These are phyloP conservation scores for Antennarius maculatus DNA, from an alignment of 2,797 vertebrate species.

Conservation along the genomic window DNA sequence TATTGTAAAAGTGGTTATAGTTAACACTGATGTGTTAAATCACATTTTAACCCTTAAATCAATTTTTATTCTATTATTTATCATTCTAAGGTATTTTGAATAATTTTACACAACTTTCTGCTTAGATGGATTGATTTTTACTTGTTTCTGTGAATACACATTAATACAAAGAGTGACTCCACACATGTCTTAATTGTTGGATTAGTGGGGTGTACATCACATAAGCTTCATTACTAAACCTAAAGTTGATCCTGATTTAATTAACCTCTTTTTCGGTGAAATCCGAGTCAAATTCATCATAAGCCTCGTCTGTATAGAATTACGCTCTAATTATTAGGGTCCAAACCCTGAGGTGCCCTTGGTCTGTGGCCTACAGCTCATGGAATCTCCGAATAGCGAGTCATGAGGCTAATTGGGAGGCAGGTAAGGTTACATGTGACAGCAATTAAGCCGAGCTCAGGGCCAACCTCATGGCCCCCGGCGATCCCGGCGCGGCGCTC, in stretches of 20 bases:
- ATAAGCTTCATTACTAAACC: constrained; percentile 33
- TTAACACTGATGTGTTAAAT: too few relatives aligned
- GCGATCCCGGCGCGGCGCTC: constrained; percentile 54
- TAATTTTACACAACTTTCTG: neutral
- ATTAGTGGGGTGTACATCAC: constrained; percentile 35
- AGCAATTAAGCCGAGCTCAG: constrained; percentile 81
- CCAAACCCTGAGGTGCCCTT: constrained; percentile 68
- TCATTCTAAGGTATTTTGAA: neutral
- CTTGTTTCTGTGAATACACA: neutral
- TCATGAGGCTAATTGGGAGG: constrained; percentile 82
- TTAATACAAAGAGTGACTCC: neutral
- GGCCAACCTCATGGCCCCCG: constrained; percentile 76
- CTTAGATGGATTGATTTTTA: neutral
- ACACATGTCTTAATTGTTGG: constrained; percentile 21
- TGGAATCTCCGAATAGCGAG: constrained; percentile 81
- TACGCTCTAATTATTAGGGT: constrained; percentile 78
- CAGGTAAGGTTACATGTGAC: constrained; percentile 88
- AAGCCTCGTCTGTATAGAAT: constrained; percentile 72
- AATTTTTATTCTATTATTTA: neutral
- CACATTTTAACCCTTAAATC: too few relatives aligned
- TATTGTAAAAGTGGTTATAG: too few relatives aligned
- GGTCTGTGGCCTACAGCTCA: constrained; percentile 67
- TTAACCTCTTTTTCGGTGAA: constrained; percentile 45
- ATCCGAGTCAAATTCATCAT: constrained; percentile 61
- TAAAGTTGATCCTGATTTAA: constrained; percentile 63